Evolutionary conservation across 1,140 invertebrate species (phyloP).

Genomic region (Meloidogyne hapla): DNA sequence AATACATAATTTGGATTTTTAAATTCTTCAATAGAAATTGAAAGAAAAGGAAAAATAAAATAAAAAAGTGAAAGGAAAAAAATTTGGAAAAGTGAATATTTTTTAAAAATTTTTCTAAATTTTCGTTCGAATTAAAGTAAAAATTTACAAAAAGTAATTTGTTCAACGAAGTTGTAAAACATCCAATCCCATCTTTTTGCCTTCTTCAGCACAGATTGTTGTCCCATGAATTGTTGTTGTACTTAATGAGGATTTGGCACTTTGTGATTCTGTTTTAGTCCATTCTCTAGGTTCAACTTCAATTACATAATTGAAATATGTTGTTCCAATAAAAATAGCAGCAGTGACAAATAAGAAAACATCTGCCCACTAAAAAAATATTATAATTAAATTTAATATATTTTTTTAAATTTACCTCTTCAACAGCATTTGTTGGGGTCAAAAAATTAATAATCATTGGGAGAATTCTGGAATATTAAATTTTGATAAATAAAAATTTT

Average conservation of each 20-base stretch:
- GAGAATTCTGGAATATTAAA: not conserved
- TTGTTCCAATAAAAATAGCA: conserved; percentile 12
- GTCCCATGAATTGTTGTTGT: not conserved
- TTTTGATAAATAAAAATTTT: not conserved
- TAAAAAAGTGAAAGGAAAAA: not conserved
- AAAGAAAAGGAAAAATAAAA: not conserved
- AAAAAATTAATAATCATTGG: conserved; percentile 2
- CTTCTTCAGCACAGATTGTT: not conserved
- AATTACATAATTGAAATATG: conserved; percentile 23
- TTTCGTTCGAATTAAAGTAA: not conserved
- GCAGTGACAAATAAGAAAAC: conserved; percentile 9
- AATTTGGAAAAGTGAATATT: not conserved
- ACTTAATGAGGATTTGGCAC: not conserved
- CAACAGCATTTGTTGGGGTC: not conserved
- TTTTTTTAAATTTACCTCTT: not conserved
- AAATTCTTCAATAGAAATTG: not conserved
- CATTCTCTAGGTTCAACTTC: conserved; percentile 25
- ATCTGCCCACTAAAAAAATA: conserved; percentile 5
- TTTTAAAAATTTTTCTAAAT: not conserved
- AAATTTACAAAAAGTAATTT: too few species aligned
- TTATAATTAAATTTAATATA: too few species aligned
- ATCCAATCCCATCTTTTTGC: not conserved
- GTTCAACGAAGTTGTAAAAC: not conserved
- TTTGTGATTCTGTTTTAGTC: conserved; percentile 3
- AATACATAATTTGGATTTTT: not conserved